A percentile compares a stretch with the other conserved stretches of the same genome.
phyloP scores from a whole-genome alignment of 2,888 invertebrate genomes.

The Tupiocoris notatus region DNA sequence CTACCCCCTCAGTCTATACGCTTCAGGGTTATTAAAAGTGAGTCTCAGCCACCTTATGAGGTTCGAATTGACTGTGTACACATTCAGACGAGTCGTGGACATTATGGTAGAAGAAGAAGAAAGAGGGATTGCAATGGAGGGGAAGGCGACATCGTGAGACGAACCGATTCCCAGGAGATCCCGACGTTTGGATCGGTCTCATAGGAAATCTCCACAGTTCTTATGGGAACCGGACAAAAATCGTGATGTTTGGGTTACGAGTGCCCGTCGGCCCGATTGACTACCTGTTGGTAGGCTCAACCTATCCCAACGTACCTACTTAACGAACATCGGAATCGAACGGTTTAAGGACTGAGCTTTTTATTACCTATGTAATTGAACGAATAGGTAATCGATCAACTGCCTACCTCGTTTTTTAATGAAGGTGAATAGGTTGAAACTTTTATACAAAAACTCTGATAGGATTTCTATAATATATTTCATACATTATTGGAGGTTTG shows the following conservation, averaged over 20 bases:
- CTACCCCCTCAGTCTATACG: background rate
- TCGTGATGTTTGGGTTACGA: background rate
- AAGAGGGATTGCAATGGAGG: background rate
- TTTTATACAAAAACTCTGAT: too few relatives aligned
- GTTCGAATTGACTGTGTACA: background rate
- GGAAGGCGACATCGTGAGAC: background rate
- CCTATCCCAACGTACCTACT: background rate
- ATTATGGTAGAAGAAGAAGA: background rate
- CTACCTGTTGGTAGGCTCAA: background rate
- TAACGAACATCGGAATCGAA: too few relatives aligned
- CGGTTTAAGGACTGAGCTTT: too few relatives aligned
- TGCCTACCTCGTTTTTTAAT: too few relatives aligned
- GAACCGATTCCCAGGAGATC: background rate
- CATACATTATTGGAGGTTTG: too few relatives aligned
- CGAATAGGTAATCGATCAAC: too few relatives aligned
- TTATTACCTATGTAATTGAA: too few relatives aligned
- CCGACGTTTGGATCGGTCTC: background rate
- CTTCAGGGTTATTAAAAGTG: background rate
- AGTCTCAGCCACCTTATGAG: background rate
- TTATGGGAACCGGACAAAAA: background rate
- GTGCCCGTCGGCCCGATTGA: background rate
- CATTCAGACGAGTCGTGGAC: background rate
- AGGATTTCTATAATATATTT: too few relatives aligned
- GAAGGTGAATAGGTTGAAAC: too few relatives aligned
- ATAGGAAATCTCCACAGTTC: background rate